These are phyloP conservation scores for Glyptemys insculpta DNA, from an alignment of 2,797 vertebrate species.

Conservation along the genomic window DNA sequence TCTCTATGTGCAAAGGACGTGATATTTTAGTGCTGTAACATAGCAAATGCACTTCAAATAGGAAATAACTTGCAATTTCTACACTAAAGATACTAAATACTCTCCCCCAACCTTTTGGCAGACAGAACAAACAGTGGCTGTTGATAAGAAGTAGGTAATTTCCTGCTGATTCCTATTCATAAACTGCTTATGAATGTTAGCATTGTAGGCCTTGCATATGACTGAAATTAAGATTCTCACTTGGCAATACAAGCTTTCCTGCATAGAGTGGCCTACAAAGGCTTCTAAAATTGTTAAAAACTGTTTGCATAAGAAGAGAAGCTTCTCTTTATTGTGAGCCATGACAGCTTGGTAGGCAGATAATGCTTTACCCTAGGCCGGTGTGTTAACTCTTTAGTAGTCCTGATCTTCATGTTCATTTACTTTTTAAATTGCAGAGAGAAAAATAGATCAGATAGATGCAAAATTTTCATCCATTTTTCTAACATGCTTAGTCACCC, in stretches of 20 bases:
- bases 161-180: slow-evolving; percentile 70
- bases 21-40: not conserved
- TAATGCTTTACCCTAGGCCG: slow-evolving; percentile 55
- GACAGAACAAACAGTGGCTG: slow-evolving; percentile 57
- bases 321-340: slow-evolving; percentile 53
- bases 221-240: slow-evolving; percentile 61
- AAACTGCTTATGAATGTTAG: slow-evolving; percentile 62
- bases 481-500: slow-evolving; percentile 30
- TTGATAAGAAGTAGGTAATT: slow-evolving; percentile 77
- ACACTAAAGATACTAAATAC: slow-evolving; percentile 60
- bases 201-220: slow-evolving; percentile 5
- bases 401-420: slow-evolving; percentile 51
- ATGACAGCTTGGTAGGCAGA: slow-evolving; percentile 55
- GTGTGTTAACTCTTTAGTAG: slow-evolving; percentile 54
- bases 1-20: not conserved
- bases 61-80: slow-evolving; percentile 60
- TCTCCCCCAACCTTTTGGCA: slow-evolving; percentile 41
- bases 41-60: slow-evolving; percentile 42
- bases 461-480: slow-evolving; percentile 15
- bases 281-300: slow-evolving; percentile 41
- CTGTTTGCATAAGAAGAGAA: slow-evolving; percentile 59
- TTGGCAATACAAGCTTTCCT: slow-evolving; percentile 31
- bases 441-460: slow-evolving; percentile 49
- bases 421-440: slow-evolving; percentile 61
- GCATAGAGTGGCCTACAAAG: slow-evolving; percentile 42